Evolutionary conservation across 2,113 vertebrate genomes (phyloP).

Genomic region (Sardina pilchardus): DNA sequence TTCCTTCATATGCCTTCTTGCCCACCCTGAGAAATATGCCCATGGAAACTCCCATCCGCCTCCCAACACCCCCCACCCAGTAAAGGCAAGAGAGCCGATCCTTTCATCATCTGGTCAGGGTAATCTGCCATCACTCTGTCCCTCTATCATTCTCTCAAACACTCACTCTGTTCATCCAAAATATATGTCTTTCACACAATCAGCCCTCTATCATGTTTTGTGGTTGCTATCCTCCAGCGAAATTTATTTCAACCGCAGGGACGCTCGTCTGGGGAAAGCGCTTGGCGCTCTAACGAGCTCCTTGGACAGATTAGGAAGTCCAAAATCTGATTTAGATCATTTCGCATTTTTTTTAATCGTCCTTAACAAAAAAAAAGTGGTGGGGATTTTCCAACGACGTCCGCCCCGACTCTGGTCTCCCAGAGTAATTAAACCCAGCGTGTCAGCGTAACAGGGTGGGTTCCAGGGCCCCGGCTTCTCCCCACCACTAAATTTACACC

Average conservation of each 20-base stretch:
- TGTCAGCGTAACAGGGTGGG: not conserved
- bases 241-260: not conserved
- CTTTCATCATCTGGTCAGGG: not conserved
- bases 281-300: slow-evolving; percentile 15
- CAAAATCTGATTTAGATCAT: slow-evolving; percentile 21
- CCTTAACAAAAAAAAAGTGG: not conserved
- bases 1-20: not conserved
- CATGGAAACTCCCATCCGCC: not conserved
- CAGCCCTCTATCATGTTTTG: not conserved
- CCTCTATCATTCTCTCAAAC: not conserved
- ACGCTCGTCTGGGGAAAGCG: not conserved
- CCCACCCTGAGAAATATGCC: not conserved
- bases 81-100: not conserved
- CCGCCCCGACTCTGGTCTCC: not conserved
- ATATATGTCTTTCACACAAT: not conserved
- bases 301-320: slow-evolving; percentile 18
- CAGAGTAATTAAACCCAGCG: not conserved
- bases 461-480: slow-evolving; percentile 6
- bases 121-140: not conserved
- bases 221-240: not conserved
- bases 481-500: slow-evolving; percentile 22
- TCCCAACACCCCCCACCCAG: not conserved
- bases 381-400: not conserved
- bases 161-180: not conserved
- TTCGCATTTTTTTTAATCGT: not conserved